phyloP scores from a whole-genome alignment of 2,888 invertebrate species.

The Pammene aurita region DNA sequence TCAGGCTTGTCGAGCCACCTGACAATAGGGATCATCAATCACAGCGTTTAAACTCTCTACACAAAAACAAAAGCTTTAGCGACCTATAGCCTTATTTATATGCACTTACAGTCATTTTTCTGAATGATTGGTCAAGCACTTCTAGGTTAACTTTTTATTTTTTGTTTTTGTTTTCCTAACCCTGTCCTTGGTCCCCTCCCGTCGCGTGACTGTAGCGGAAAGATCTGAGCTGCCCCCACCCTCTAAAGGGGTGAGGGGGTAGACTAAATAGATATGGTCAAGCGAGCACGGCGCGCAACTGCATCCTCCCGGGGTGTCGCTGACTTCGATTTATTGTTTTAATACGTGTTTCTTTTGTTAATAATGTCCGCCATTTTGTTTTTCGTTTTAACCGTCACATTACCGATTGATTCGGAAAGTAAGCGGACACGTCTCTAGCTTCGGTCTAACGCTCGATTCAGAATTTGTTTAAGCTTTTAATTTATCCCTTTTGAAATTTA shows the following conservation, averaged over 20 bases:
- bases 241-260: constrained; percentile 53
- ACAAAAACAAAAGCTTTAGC: constrained; percentile 67
- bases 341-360: constrained; percentile 60
- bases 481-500: constrained; percentile 24
- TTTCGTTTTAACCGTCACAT: constrained; percentile 41
- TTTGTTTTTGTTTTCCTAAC: constrained; percentile 51
- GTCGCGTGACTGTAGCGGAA: constrained; percentile 50
- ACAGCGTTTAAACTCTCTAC: constrained; percentile 66
- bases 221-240: constrained; percentile 55
- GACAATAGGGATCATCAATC: constrained; percentile 80
- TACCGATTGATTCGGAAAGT: constrained; percentile 48
- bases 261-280: constrained; percentile 61
- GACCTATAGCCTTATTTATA: constrained; percentile 39
- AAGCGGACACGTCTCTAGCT: constrained; percentile 72
- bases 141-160: constrained; percentile 49
- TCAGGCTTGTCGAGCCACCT: constrained; percentile 68
- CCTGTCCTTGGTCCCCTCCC: constrained; percentile 50
- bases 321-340: constrained; percentile 65
- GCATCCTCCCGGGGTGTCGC: constrained; percentile 53
- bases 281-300: constrained; percentile 52
- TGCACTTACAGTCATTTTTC: constrained; percentile 41
- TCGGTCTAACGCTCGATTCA: constrained; percentile 46
- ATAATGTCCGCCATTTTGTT: constrained; percentile 54
- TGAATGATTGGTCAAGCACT: constrained; percentile 51
- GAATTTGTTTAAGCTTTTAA: constrained; percentile 18